These are phyloP conservation scores for Pseudolaguvia tuberculata DNA, from an alignment of 2,113 vertebrate species.

Conservation along the genomic window DNA sequence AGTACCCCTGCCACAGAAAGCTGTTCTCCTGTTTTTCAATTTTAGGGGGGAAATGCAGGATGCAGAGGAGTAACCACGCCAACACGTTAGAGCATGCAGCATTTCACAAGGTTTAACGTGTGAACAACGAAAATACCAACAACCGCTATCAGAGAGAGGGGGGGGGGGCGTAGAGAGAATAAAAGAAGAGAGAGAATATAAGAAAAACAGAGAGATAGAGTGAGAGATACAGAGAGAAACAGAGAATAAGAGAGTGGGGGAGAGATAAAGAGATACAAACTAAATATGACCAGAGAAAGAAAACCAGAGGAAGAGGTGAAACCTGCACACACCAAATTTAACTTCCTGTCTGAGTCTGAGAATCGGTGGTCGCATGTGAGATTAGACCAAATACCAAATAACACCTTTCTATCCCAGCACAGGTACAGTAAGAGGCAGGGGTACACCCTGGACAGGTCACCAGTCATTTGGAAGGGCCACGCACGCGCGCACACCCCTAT, in stretches of 20 bases:
- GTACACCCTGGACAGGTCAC: too few species aligned
- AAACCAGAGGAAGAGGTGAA: background rate
- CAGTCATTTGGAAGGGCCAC: too few species aligned
- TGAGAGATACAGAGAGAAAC: background rate
- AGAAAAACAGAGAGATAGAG: background rate
- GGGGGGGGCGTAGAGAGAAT: too few species aligned
- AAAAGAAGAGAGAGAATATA: background rate
- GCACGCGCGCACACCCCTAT: too few species aligned
- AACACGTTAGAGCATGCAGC: background rate
- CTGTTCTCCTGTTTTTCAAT: background rate
- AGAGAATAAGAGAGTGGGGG: background rate
- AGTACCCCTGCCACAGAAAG: background rate
- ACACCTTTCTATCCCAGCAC: too few species aligned
- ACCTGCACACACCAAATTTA: too few species aligned
- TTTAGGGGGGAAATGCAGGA: background rate
- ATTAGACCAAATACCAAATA: too few species aligned
- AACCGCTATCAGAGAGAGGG: background rate
- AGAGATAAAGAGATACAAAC: too few species aligned
- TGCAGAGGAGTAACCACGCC: background rate
- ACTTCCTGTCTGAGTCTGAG: too few species aligned
- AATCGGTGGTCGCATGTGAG: too few species aligned
- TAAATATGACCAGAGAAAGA: too few species aligned
- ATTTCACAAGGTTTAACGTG: background rate
- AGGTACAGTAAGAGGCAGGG: too few species aligned
- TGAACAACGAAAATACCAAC: background rate